Conservation (phyloP, 2,797 vertebrate species). For the Sphaeramia orbicularis region DNA sequence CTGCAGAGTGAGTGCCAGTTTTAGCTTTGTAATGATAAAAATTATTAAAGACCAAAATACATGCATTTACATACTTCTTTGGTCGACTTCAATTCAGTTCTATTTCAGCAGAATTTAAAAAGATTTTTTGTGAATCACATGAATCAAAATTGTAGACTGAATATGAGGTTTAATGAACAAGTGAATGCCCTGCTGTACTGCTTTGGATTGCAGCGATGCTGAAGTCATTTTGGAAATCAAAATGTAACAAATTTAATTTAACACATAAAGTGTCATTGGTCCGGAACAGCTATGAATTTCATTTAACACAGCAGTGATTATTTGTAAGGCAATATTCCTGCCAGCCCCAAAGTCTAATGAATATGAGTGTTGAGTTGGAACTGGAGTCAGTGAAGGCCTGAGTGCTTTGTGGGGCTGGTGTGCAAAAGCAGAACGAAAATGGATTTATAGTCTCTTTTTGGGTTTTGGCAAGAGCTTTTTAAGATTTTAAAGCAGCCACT, state of each 20-base stretch:
- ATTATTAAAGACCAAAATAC: too few species aligned
- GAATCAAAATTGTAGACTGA: too few species aligned
- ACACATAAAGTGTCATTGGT: conserved; percentile 3
- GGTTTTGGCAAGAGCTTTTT: conserved; percentile 14
- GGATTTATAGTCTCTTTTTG: conserved; percentile 17
- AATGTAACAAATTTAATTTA: conserved; percentile 24
- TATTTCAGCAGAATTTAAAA: too few species aligned
- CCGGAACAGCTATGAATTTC: conserved; percentile 28
- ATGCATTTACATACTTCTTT: too few species aligned
- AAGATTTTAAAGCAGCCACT: background rate
- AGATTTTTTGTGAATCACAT: too few species aligned
- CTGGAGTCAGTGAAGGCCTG: conserved; percentile 6
- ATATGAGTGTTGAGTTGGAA: conserved; percentile 18
- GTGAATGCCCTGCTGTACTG: too few species aligned
- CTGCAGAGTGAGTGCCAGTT: too few species aligned
- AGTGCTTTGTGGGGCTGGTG: background rate
- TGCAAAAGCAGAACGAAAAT: conserved; percentile 13
- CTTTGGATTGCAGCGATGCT: background rate
- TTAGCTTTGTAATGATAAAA: too few species aligned
- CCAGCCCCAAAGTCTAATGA: conserved; percentile 22
- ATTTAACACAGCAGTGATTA: conserved; percentile 46
- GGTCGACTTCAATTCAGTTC: too few species aligned
- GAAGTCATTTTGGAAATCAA: conserved; percentile 20
- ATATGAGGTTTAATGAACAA: too few species aligned
- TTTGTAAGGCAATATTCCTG: conserved; percentile 21